Evolutionary conservation across 2,113 vertebrate genomes (phyloP).

Genomic region (Actinemys pallida): DNA sequence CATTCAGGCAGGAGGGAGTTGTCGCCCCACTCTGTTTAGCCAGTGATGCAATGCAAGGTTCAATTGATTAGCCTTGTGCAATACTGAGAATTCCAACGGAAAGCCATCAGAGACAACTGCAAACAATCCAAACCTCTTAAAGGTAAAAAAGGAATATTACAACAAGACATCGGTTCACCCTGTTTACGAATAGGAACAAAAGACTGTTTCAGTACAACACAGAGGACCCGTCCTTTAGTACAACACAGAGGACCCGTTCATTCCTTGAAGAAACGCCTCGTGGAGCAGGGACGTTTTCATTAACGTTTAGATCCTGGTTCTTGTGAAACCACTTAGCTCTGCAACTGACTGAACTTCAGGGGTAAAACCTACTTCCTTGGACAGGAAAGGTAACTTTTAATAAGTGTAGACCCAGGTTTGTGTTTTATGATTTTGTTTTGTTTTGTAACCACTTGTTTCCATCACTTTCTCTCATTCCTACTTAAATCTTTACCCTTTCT

Average conservation of each 20-base stretch:
- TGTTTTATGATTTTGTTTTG: not conserved
- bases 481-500: not conserved
- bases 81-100: not conserved
- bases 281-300: not conserved
- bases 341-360: not conserved
- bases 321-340: not conserved
- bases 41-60: not conserved
- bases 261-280: not conserved
- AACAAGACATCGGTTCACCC: not conserved
- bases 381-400: not conserved
- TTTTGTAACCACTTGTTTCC: not conserved
- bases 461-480: not conserved
- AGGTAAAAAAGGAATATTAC: not conserved
- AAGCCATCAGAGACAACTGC: not conserved
- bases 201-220: not conserved
- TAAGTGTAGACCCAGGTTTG: not conserved
- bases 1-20: not conserved
- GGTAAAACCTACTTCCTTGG: not conserved
- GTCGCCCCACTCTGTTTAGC: not conserved
- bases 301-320: not conserved
- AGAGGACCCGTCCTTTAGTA: not conserved
- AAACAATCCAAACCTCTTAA: not conserved
- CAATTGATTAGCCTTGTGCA: not conserved
- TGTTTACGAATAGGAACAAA: not conserved
- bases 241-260: not conserved